Evolutionary conservation across 2,797 vertebrate genomes (phyloP).

Genomic region (Gymnopithys bicolor): DNA sequence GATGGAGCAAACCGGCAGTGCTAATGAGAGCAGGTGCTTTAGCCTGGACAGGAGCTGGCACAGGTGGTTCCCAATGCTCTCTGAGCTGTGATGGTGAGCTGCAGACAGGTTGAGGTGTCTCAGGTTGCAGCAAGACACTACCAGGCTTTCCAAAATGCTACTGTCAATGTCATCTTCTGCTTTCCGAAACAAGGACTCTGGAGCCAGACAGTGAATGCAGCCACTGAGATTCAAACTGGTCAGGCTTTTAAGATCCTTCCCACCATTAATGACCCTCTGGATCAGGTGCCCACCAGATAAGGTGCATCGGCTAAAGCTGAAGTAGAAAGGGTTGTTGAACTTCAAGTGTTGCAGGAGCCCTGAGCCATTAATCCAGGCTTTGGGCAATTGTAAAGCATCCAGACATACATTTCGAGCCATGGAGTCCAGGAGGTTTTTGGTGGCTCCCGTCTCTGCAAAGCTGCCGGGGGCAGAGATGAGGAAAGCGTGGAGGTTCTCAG

Average conservation of each 20-base stretch:
- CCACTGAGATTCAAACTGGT: slow-evolving; percentile 92
- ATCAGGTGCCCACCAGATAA: slow-evolving; percentile 87
- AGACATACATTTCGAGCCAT: slow-evolving; percentile 84
- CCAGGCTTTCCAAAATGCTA: slow-evolving; percentile 83
- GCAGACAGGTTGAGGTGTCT: slow-evolving; percentile 92
- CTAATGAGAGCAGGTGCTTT: slow-evolving; percentile 82
- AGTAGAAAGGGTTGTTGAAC: slow-evolving; percentile 89
- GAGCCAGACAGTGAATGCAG: slow-evolving; percentile 85
- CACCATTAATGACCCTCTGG: slow-evolving; percentile 81
- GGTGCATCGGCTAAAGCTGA: slow-evolving; percentile 93
- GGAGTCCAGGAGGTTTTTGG: slow-evolving; percentile 82
- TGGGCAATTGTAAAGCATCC: slow-evolving; percentile 93
- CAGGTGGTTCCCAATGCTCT: slow-evolving; percentile 83
- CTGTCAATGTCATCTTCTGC: slow-evolving; percentile 89
- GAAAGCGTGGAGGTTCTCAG: slow-evolving; percentile 89
- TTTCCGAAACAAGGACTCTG: slow-evolving; percentile 82
- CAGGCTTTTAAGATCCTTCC: slow-evolving; percentile 84
- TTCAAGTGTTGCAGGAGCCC: slow-evolving; percentile 88
- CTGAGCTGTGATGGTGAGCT: slow-evolving; percentile 89
- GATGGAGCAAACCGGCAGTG: slow-evolving; percentile 89
- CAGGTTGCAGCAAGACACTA: slow-evolving; percentile 83
- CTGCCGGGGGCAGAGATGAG: slow-evolving; percentile 92
- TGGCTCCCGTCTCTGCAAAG: slow-evolving; percentile 83
- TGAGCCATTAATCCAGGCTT: slow-evolving; percentile 89
- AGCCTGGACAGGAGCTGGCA: slow-evolving; percentile 87